A percentile compares a stretch with the other conserved stretches of the same genome.
These are phyloP conservation scores for Acanthosepion lycidas DNA, from an alignment of 2,888 invertebrate genomes.

Conservation along the genomic window DNA sequence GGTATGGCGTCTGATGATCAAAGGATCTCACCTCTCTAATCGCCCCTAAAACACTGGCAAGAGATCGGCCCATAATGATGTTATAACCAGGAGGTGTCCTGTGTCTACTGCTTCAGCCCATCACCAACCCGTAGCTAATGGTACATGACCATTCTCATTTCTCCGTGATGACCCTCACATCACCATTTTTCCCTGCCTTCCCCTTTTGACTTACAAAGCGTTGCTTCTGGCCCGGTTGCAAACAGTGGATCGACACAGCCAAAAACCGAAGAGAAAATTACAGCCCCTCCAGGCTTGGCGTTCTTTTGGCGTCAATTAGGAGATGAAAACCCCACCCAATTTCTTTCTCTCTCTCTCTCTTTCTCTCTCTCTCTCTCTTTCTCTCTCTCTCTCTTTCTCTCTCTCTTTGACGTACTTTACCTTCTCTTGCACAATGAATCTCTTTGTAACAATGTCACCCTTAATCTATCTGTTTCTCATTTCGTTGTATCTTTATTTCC, in stretches of 20 bases:
- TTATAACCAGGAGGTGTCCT: not conserved
- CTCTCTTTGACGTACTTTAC: not conserved
- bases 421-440: not conserved
- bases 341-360: not conserved
- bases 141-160: conserved; percentile 22
- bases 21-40: conserved; percentile 20
- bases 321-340: not conserved
- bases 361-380: not conserved
- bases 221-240: conserved; percentile 6
- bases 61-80: conserved; percentile 22
- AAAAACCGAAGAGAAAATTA: conserved; percentile 21
- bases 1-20: conserved; percentile 20
- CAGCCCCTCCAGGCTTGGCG: not conserved
- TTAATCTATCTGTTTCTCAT: not conserved
- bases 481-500: not conserved
- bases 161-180: not conserved
- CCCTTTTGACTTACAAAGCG: not conserved
- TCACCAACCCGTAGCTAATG: not conserved
- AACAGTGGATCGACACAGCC: not conserved
- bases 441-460: not conserved
- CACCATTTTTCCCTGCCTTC: not conserved
- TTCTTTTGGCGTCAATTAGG: conserved; percentile 3
- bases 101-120: not conserved
- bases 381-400: not conserved
- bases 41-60: conserved; percentile 13